Evolutionary conservation across 2,888 invertebrate genomes (phyloP), one percentile per base, ranked within the genome.

Genomic region (Rhagophthalmus giganteus): DNA sequence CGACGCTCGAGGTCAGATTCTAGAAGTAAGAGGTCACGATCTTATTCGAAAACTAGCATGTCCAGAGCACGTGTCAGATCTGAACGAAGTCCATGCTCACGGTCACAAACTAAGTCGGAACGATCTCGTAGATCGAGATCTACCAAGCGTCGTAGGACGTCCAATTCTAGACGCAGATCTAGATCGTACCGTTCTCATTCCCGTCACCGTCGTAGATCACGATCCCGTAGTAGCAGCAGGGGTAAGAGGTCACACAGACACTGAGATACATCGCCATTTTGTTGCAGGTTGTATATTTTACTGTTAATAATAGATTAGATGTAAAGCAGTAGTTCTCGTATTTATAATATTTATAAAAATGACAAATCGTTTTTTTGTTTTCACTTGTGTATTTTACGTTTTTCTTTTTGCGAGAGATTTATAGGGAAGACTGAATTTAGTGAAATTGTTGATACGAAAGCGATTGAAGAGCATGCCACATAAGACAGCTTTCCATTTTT

Each of bases 191-290:
- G 57, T 40, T 49, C 54, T n/a, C 49, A 59, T 20, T 39, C 57
- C 9, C 58, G 58, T 20, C 54, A 55, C 28, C 50, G 59, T 2
- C 57, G 60, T 15, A 55, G 65, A 47, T 61, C 62, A 35, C 37
- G 63, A 41, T 62, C 64, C 34, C 60, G 56, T 37, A 63, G 65
- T 45, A 62, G 57, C 47, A 57, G 63, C 45, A 66, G 63, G 60
- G 63, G 64, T 62, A 68, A 65, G 62, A 65, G 65, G 56, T 62
- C 62, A 47, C 61, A 58, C 50, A 65, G 65, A 59, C 62, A 65
- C 52, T 67, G 64, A 62, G 55, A 55, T 45, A 44, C 53, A 28
- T 46, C 33, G 42, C n/a, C n/a, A 24, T 25, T 34, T 44, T 25
- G 35, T 35, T 47, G 37, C 57, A 55, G 58, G 60, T 60, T 55